Evolutionary conservation across 2,888 invertebrate species (phyloP), one percentile per base, ranked within the genome.

Genomic region (Cerastis rubricosa): DNA sequence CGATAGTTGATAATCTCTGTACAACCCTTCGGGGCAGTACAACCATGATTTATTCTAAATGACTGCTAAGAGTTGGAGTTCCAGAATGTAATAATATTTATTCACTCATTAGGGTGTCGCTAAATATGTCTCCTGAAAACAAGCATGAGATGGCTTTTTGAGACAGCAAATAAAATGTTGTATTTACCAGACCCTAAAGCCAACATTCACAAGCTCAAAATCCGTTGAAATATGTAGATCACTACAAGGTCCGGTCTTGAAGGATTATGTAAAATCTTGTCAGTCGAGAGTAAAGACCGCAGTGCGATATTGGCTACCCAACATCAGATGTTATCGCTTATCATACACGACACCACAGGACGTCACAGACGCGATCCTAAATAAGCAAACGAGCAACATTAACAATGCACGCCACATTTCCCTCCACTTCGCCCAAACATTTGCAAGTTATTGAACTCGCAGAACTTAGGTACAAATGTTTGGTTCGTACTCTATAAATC

Each of bases 401-500:
- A 66, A 83, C 83, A 86, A 76, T 76, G 59, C 63, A 59, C 67
- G 43, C 73, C 64, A 61, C 70, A 74, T 77, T 85, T 25, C 73
- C 35, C 43, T 22, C 22, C n/a, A 22, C 45, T 68, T 25, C 66
- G 3, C 65, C 51, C 40, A 14, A 74, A 74, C 69, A 47, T 61
- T 83, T 59, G 25, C 49, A 83, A 86, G 78, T 83, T 83, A 72
- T 72, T 70, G 86, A 74, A 74, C 74, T 83, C 57, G 1, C 51
- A 40, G 43, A 78, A 83, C 47, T 81, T 74, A 0, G 49, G 45
- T 77, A 88, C 80, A 80, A 79, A 86, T 68, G 71, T 81, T 40
- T 54, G 57, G 61, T 19, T 86, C 61, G 45, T 74, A 73, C 57
- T 78, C 76, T 54, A 87, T 83, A 85, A 87, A 87, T 85, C 75